phyloP scores from a whole-genome alignment of 2,888 invertebrate species.

The Megamerina dolium region DNA sequence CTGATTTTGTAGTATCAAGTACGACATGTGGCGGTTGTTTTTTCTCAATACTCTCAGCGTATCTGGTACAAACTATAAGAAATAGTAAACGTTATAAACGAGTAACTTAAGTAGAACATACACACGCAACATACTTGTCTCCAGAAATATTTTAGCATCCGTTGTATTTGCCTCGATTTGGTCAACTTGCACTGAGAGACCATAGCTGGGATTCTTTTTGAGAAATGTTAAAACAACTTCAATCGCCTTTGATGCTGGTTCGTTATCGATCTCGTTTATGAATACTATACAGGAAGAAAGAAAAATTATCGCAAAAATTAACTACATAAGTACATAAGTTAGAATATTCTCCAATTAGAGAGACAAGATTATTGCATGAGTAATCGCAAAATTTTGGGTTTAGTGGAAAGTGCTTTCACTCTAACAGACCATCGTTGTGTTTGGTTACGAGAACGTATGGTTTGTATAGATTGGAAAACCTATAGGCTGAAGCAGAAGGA shows the following conservation, averaged over 20 bases:
- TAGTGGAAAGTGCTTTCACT: too few species aligned
- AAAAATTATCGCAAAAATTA: not conserved
- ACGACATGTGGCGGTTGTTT: constrained; percentile 70
- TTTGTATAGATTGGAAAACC: too few species aligned
- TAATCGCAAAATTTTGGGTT: too few species aligned
- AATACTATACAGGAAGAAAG: constrained; percentile 53
- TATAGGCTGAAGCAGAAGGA: too few species aligned
- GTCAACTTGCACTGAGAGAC: constrained; percentile 53
- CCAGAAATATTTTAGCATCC: constrained; percentile 65
- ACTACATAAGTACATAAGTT: not conserved
- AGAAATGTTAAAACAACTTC: constrained; percentile 67
- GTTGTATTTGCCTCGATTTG: constrained; percentile 65
- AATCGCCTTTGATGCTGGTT: constrained; percentile 63
- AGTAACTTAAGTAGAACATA: not conserved
- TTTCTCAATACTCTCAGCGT: constrained; percentile 59
- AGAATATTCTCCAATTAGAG: too few species aligned
- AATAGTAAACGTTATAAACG: not conserved
- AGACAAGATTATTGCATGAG: too few species aligned
- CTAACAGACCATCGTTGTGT: too few species aligned
- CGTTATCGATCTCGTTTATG: constrained; percentile 69
- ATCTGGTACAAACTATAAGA: constrained; percentile 63
- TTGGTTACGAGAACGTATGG: too few species aligned
- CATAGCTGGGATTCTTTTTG: constrained; percentile 62
- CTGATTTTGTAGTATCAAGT: constrained; percentile 75
- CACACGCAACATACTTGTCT: constrained; percentile 55